These are phyloP conservation scores for Conopomorpha cramerella DNA, from an alignment of 1,140 invertebrate species.

Conservation along the genomic window DNA sequence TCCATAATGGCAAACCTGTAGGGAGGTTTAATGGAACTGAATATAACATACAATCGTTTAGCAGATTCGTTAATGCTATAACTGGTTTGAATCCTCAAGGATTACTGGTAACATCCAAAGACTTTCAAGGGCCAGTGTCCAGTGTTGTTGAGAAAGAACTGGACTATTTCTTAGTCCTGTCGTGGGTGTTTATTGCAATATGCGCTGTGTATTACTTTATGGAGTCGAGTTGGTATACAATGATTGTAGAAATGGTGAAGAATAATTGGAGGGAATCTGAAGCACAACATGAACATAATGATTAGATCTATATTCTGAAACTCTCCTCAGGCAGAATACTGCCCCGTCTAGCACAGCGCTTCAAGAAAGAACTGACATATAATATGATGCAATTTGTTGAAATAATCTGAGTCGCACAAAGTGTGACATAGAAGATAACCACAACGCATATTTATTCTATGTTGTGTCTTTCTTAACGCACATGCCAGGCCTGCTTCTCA, in stretches of 20 bases:
- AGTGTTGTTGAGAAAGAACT: constrained; percentile 71
- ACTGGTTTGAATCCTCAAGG: constrained; percentile 71
- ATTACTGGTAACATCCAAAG: constrained; percentile 73
- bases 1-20: constrained; percentile 88
- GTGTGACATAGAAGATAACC: too few relatives aligned
- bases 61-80: constrained; percentile 79
- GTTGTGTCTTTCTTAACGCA: too few relatives aligned
- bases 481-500: too few relatives aligned
- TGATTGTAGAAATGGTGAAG: constrained; percentile 81
- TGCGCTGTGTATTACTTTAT: constrained; percentile 79
- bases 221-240: constrained; percentile 77
- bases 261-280: constrained; percentile 91
- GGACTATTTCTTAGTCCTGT: constrained; percentile 82
- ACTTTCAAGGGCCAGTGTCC: constrained; percentile 80
- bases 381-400: too few relatives aligned
- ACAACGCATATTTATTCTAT: too few relatives aligned
- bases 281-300: constrained; percentile 84
- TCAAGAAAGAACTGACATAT: too few relatives aligned
- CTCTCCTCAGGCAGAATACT: too few relatives aligned
- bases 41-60: constrained; percentile 79
- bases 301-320: constrained; percentile 39
- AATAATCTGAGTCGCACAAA: too few relatives aligned
- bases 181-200: constrained; percentile 85
- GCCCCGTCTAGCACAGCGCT: too few relatives aligned
- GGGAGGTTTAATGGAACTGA: constrained; percentile 86